Conservation (phyloP, 92 coral and sea anemone species). For the Pocillopora grandis region DNA sequence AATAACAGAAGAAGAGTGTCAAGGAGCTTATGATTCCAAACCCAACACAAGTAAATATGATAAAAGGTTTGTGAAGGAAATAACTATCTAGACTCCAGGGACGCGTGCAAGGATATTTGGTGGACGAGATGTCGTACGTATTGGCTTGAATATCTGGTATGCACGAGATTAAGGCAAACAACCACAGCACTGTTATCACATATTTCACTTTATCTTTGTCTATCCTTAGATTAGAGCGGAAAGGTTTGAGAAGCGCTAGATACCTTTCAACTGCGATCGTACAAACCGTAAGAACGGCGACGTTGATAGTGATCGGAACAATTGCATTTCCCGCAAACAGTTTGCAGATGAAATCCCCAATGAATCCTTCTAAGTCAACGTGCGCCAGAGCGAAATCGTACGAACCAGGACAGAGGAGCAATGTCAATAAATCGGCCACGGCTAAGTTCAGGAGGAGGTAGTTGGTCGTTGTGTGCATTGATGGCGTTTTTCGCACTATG, state of each 20-base stretch:
- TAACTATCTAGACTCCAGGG: constrained; percentile 42
- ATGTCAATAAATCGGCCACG: constrained; percentile 39
- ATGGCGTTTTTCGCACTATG: constrained; percentile 30
- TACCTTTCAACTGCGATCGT: constrained; percentile 48
- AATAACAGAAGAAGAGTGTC: constrained; percentile 34
- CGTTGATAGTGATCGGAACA: constrained; percentile 41
- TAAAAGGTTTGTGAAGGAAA: constrained; percentile 18
- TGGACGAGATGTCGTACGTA: background rate
- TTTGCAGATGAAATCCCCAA: constrained; percentile 42
- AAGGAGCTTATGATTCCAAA: constrained; percentile 24
- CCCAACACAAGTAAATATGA: constrained; percentile 31
- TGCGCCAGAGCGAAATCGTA: constrained; percentile 37
- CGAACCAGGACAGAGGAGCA: constrained; percentile 47
- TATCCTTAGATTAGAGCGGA: constrained; percentile 18
- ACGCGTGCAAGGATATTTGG: constrained; percentile 26
- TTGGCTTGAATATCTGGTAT: constrained; percentile 23
- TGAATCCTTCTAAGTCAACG: constrained; percentile 17
- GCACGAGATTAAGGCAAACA: background rate
- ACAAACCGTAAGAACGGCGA: constrained; percentile 28
- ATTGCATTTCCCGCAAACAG: constrained; percentile 49
- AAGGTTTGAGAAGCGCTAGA: constrained; percentile 41
- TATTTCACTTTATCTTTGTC: background rate
- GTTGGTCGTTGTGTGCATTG: constrained; percentile 51
- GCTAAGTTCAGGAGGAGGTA: constrained; percentile 36
- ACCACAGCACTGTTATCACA: constrained; percentile 13